Conservation (phyloP, 92 coral and sea anemone genomes). For the Ricordea florida region DNA sequence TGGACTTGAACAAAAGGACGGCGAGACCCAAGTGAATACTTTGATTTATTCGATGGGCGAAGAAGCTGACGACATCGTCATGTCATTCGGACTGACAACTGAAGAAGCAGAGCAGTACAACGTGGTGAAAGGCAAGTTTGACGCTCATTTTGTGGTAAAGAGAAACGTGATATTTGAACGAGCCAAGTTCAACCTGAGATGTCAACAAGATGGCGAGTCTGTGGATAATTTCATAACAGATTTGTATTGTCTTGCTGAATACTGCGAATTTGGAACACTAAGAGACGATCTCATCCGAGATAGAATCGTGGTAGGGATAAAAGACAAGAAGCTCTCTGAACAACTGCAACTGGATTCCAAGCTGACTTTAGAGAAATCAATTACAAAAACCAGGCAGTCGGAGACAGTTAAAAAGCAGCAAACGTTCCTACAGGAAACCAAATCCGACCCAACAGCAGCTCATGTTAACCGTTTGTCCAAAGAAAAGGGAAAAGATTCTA, state of each 20-base stretch:
- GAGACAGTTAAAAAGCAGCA: too few species aligned
- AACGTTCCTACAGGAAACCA: too few species aligned
- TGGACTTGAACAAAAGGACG: constrained; percentile 17
- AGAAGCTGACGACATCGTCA: constrained; percentile 50
- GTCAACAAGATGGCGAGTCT: constrained; percentile 16
- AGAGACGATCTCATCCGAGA: constrained; percentile 31
- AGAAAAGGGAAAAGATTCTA: too few species aligned
- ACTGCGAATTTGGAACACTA: constrained; percentile 15
- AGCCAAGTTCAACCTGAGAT: constrained; percentile 40
- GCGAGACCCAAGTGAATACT: constrained; percentile 41
- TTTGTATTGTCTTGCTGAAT: background rate
- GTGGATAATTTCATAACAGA: constrained; percentile 22
- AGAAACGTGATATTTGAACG: constrained; percentile 26
- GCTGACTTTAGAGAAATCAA: too few species aligned
- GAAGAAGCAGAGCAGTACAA: constrained; percentile 13
- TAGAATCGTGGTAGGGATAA: constrained; percentile 8
- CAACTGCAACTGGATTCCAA: background rate
- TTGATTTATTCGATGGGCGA: constrained; percentile 31
- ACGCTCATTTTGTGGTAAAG: constrained; percentile 7
- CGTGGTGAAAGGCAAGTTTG: background rate
- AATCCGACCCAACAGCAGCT: too few species aligned
- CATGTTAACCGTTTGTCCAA: too few species aligned
- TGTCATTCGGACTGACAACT: constrained; percentile 19
- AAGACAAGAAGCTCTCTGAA: constrained; percentile 14
- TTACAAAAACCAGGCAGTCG: too few species aligned